These are phyloP conservation scores for Octodon degus DNA, from an alignment of 2,113 vertebrate species.

Conservation along the genomic window DNA sequence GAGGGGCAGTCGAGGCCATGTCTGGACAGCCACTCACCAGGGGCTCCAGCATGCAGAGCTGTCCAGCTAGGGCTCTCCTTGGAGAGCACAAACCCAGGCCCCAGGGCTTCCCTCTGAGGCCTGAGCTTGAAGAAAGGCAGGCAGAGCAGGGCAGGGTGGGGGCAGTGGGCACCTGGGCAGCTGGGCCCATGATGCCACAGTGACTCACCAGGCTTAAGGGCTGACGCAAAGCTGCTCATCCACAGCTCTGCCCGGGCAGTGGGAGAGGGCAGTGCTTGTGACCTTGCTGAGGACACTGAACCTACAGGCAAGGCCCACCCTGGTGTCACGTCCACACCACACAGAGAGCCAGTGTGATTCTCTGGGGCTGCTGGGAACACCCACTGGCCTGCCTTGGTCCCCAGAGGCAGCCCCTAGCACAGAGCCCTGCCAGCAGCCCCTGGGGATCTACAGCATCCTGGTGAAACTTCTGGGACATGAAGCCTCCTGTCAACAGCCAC, in stretches of 20 bases:
- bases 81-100: not conserved
- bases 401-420: not conserved
- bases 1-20: not conserved
- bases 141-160: not conserved
- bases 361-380: not conserved
- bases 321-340: fast-evolving
- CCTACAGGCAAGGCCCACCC: not conserved
- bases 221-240: not conserved
- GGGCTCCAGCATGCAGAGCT: not conserved
- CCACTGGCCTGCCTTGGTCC: not conserved
- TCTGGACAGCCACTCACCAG: not conserved
- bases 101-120: not conserved
- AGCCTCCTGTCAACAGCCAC: not conserved
- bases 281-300: not conserved
- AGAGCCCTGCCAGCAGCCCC: not conserved
- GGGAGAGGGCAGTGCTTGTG: fast-evolving
- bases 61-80: fast-evolving
- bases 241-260: too few relatives aligned
- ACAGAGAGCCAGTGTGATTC: fast-evolving
- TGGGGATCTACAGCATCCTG: too few relatives aligned
- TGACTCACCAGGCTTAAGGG: not conserved
- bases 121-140: not conserved
- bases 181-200: fast-evolving
- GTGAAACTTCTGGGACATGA: too few relatives aligned
- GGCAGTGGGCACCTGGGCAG: not conserved